Conservation (phyloP, 2,113 vertebrate species). For the Turnix velox region DNA sequence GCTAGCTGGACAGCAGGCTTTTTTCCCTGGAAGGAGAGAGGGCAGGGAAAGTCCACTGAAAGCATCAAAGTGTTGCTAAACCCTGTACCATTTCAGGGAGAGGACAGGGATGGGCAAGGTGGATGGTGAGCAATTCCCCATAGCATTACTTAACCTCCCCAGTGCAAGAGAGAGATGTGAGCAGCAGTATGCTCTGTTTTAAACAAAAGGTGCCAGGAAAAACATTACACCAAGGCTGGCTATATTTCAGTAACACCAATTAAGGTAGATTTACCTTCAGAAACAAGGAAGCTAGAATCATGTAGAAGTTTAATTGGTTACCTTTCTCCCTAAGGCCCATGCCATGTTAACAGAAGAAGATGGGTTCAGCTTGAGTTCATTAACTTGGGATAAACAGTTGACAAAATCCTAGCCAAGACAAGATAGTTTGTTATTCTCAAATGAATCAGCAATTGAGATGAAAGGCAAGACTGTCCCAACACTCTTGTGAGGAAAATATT, state of each 20-base stretch:
- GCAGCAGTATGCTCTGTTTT: background rate
- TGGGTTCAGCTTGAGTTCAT: background rate
- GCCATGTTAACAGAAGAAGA: background rate
- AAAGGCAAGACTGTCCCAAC: background rate
- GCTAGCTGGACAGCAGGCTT: background rate
- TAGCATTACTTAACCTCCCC: background rate
- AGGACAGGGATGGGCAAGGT: background rate
- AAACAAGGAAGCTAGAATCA: background rate
- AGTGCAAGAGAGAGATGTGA: background rate
- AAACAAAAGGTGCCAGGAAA: background rate
- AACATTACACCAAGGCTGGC: accelerated
- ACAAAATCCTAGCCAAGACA: background rate
- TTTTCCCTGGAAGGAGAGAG: background rate
- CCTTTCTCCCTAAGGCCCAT: background rate
- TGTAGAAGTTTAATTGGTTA: background rate
- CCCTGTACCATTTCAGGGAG: accelerated
- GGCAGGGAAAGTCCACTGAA: accelerated
- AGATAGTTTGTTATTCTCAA: background rate
- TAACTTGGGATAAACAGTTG: background rate
- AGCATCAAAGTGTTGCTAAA: background rate
- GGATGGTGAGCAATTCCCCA: background rate
- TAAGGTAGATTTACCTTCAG: background rate
- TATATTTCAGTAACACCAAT: background rate
- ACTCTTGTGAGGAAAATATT: background rate
- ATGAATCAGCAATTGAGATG: background rate